These are phyloP conservation scores for Hydropsyche betteni DNA, from an alignment of 2,888 invertebrate genomes.

Conservation along the genomic window DNA sequence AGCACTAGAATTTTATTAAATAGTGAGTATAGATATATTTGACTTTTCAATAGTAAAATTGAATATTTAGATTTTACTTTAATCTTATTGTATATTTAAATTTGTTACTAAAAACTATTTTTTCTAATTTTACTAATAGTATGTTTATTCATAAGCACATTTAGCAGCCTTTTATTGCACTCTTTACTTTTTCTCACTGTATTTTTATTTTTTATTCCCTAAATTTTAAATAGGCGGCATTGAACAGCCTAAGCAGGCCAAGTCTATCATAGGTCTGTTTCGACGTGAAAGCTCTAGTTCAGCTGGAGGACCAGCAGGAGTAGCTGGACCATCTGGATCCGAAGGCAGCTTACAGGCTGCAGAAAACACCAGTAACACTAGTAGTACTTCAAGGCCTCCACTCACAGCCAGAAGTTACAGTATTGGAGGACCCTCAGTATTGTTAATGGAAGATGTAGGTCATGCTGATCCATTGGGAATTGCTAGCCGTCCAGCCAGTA, in stretches of 20 bases:
- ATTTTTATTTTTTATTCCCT: conserved; percentile 1
- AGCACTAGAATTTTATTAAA: no score
- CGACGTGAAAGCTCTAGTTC: conserved; percentile 84
- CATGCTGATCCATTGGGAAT: conserved; percentile 72
- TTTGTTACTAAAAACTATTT: background rate
- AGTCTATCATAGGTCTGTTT: conserved; percentile 90
- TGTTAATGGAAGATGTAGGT: conserved; percentile 70
- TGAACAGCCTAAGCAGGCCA: conserved; percentile 84
- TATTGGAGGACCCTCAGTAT: conserved; percentile 65
- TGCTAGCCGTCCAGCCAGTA: conserved; percentile 69
- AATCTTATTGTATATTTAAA: no score
- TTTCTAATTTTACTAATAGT: conserved; percentile 56
- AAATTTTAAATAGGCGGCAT: conserved; percentile 73
- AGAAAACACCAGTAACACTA: conserved; percentile 60
- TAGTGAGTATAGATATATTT: no score
- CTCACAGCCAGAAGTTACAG: conserved; percentile 63
- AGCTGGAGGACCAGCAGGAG: conserved; percentile 62
- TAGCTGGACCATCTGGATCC: conserved; percentile 67
- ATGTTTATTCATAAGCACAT: conserved; percentile 39
- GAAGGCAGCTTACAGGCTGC: conserved; percentile 64
- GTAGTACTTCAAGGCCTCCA: conserved; percentile 60
- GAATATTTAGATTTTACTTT: no score
- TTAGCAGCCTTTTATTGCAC: conserved; percentile 26
- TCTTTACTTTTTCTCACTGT: conserved; percentile 48
- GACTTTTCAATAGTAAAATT: no score